Evolutionary conservation across 1,140 invertebrate genomes (phyloP), one percentile per base, ranked within the genome.

Genomic region (Lepidurus couesii): DNA sequence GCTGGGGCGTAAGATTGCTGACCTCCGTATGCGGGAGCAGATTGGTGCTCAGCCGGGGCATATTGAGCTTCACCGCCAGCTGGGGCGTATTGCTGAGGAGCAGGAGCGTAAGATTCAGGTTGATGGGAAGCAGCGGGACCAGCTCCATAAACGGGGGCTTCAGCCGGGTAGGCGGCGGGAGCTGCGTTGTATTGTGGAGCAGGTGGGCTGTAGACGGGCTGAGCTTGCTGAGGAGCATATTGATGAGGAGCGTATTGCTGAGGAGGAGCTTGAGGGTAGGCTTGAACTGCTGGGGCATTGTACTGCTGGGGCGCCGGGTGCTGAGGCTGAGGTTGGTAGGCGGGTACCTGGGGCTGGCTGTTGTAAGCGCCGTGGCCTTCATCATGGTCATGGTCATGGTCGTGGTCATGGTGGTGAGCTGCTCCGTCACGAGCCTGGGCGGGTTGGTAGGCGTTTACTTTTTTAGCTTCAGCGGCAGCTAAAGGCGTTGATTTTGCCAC

Each of bases 361-460:
- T 74, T 74, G 21, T 79, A 74, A 24, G 73, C 73, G 74, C 24
- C 34, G 16, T 75, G 65, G 11, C 42, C 75, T 16, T 79, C 73
- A 3, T 79, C 78, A 74, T 79, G 78, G 53, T 65, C 53, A 26
- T 78, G 43, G 8, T 74, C 43, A 16, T 74, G 78, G 26, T 44
- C 78, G 73, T 79, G 78, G 44, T 79, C 34, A 47, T 75, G 73
- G 42, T 79, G 74, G n/a, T 79, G 78, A 44, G 78, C 78, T 10
- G 78, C 78, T 10, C 78, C 78, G 44, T 79, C 78, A 45, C 78
- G 78, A 44, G 44, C 45, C 42, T 79, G 78, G 74, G 78, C 78
- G 42, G 53, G 53, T 65, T 65, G 53, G 13, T 65, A 65, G 21
- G 53, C 53, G 53, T 13, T 21, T 65, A 0, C 53, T 65, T 65